Base-by-base conservation (phyloP, 2,797 vertebrate genomes). In the Galaxias olidus region DNA sequence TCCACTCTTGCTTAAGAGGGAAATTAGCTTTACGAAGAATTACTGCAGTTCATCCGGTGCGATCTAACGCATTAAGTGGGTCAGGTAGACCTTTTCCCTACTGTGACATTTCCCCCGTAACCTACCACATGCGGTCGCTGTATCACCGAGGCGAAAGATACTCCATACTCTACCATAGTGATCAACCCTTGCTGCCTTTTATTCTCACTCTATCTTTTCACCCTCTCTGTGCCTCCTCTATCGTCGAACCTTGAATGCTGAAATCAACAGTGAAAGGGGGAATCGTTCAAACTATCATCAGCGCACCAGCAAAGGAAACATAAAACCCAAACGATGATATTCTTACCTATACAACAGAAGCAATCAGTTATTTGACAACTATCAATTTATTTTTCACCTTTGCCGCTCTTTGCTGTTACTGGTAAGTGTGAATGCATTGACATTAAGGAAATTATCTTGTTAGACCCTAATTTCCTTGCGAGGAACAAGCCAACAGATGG, bases 351-450 rank as follows among this genome's bases (percentile, higher is more conserved):
- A 68, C 72, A 63, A 73, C 85, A 85, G 57, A 78, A 79, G 46
- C 84, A 73, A 74, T 77, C 66, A 48, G 72, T 81, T 18, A 89
- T 91, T 82, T 93, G 90, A 93, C 87, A 83, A 84, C 78, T 87
- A 77, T 65, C 60, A 63, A 73, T 12, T 44, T 44, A 58, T 81
- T 66, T 77, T 63, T 81, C 59, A 71, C 75, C 65, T 79, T 48
- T 82, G 71, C 78, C 72, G 79, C 85, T 83, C 76, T 84, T 85
- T 53, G 86, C 77, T 81, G 67, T 77, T 66, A 82, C 75, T 71
- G 89, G 91, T 93, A 77, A 93, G 92, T 87, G 74, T 46, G 56
- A 69, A 40, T 10, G 17, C 48, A 64, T 47, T 40, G 19, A 44
- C 67, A 45, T 67, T 69, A 55, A 46, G 42, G 44, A 30, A 59